These are phyloP conservation scores for Coracias cyanogaster DNA, from an alignment of 2,797 vertebrate species.

Conservation along the genomic window DNA sequence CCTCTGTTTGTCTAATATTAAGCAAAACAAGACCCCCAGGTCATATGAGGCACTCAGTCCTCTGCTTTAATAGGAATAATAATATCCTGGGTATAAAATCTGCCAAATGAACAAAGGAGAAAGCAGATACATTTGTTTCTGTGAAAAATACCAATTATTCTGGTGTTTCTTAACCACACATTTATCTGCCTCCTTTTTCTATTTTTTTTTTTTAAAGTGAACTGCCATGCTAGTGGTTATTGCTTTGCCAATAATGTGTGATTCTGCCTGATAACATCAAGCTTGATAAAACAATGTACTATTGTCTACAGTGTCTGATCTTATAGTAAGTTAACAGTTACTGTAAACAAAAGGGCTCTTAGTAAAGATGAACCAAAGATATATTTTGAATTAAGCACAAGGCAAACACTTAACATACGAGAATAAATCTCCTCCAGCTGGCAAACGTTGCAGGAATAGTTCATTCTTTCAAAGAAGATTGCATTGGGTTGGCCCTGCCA, in stretches of 20 bases:
- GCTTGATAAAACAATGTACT: slow-evolving; percentile 32
- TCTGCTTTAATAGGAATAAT: not conserved
- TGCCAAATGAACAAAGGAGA: not conserved
- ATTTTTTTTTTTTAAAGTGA: not conserved
- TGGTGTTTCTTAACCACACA: not conserved
- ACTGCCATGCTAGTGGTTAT: not conserved
- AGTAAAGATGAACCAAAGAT: slow-evolving; percentile 53
- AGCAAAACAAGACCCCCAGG: not conserved
- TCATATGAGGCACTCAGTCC: not conserved
- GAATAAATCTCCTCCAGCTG: slow-evolving; percentile 44
- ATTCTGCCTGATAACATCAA: slow-evolving; percentile 32
- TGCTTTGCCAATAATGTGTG: slow-evolving; percentile 18
- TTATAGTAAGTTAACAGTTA: slow-evolving; percentile 34
- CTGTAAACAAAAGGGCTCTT: slow-evolving; percentile 51
- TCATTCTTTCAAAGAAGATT: slow-evolving; percentile 36
- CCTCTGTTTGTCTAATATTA: not conserved
- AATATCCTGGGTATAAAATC: not conserved
- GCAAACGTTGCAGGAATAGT: slow-evolving; percentile 36
- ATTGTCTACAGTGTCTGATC: slow-evolving; percentile 15
- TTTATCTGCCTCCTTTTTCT: not conserved
- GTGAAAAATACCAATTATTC: slow-evolving; percentile 6
- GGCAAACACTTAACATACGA: slow-evolving; percentile 12
- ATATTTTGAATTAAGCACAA: slow-evolving; percentile 57
- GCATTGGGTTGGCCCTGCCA: slow-evolving; percentile 21
- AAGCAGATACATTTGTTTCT: not conserved